These are phyloP conservation scores for Delichon dasypus DNA, from an alignment of 2,797 vertebrate genomes.

Conservation along the genomic window DNA sequence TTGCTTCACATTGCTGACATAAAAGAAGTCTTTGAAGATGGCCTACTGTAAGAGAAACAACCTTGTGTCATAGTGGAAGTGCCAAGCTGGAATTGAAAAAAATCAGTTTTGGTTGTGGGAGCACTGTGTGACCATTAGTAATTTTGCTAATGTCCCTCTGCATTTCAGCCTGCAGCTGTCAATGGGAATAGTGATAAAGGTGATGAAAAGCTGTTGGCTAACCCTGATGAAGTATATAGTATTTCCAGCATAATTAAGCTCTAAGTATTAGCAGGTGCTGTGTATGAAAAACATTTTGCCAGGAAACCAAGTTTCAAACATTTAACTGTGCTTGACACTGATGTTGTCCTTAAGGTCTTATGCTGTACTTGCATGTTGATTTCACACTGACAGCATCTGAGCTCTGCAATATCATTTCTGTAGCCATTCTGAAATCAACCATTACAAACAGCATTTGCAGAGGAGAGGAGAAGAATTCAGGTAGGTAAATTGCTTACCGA, in stretches of 20 bases:
- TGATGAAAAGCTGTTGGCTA: background rate
- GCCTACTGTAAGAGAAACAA: background rate
- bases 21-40: conserved; percentile 21
- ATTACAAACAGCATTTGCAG: background rate
- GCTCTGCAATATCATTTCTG: background rate
- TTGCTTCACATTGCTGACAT: conserved; percentile 7
- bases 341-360: background rate
- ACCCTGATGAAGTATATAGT: background rate
- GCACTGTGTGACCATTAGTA: background rate
- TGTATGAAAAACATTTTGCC: background rate
- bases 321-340: background rate
- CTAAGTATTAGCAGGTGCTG: background rate
- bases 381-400: background rate
- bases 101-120: background rate
- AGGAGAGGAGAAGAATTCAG: background rate
- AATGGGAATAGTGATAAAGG: background rate
- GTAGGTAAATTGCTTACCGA: background rate
- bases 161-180: background rate
- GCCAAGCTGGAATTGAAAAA: background rate
- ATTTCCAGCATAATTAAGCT: background rate
- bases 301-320: background rate
- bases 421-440: background rate
- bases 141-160: background rate
- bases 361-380: background rate
- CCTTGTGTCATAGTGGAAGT: background rate